Percentiles rank a stretch among this genome's conserved stretches.
Evolutionary conservation across 2,797 vertebrate species (phyloP).

Genomic region (Nannoperca obscura): DNA sequence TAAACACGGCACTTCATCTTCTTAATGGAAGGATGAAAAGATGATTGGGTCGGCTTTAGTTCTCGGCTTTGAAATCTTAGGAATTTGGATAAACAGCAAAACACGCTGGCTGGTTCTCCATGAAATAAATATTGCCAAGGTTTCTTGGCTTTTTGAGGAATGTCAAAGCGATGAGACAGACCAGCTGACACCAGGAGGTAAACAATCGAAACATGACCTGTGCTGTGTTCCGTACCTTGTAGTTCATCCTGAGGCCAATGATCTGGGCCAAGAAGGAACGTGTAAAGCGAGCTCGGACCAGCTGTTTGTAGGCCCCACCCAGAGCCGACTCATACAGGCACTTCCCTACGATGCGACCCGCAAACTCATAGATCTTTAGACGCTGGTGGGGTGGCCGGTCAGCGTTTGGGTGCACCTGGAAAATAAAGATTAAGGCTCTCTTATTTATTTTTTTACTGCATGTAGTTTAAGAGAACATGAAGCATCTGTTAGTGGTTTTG

Average conservation of each 20-base stretch:
- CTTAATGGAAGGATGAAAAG: conserved; percentile 45
- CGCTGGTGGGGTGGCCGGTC: conserved; percentile 90
- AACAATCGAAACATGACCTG: conserved; percentile 59
- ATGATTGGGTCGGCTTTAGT: conserved; percentile 52
- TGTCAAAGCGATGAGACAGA: conserved; percentile 55
- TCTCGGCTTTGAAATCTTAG: conserved; percentile 50
- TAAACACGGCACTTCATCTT: conserved; percentile 65
- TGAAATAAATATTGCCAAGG: conserved; percentile 53
- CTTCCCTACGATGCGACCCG: conserved; percentile 95
- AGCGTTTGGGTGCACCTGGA: conserved; percentile 97
- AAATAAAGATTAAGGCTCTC: not conserved
- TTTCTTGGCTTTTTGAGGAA: conserved; percentile 48
- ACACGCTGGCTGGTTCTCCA: conserved; percentile 47
- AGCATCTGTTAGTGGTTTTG: not conserved
- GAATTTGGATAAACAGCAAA: conserved; percentile 61
- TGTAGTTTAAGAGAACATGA: not conserved
- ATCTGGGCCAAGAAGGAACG: conserved; percentile 98
- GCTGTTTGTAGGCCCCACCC: conserved; percentile 95
- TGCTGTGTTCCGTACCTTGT: conserved; percentile 89
- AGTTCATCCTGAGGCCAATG: conserved; percentile 98
- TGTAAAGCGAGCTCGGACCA: conserved; percentile 97
- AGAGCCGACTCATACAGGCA: conserved; percentile 97
- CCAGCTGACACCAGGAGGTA: conserved; percentile 55
- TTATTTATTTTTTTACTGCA: not conserved
- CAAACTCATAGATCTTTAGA: conserved; percentile 97